Percentiles rank a stretch among this genome's conserved stretches.
Conservation (phyloP, 2,113 vertebrate species). For the Nycticorax nycticorax region DNA sequence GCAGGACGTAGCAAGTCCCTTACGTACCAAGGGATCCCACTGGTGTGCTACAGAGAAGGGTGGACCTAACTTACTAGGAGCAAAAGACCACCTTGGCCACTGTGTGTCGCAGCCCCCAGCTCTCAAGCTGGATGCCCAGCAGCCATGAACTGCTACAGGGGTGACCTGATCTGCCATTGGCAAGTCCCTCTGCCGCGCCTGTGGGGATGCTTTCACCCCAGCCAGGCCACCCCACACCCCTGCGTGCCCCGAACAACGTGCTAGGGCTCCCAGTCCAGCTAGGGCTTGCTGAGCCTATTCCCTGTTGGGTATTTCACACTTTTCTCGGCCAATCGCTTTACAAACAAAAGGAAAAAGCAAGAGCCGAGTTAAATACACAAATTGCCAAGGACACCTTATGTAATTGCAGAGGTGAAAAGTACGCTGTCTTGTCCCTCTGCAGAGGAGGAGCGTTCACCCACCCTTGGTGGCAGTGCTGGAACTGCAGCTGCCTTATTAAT, state of each 20-base stretch:
- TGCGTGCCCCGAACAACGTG: accelerated
- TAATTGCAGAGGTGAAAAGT: constrained; percentile 32
- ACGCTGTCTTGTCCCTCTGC: not conserved
- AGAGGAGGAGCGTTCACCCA: not conserved
- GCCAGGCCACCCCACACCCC: not conserved
- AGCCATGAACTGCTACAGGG: not conserved
- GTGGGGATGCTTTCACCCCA: accelerated
- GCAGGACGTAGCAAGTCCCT: not conserved
- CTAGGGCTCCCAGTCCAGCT: not conserved
- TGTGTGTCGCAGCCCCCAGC: accelerated
- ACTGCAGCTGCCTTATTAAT: not conserved
- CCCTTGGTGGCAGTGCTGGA: not conserved
- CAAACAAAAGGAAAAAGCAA: constrained; percentile 2
- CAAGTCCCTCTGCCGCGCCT: accelerated
- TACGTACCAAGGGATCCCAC: not conserved
- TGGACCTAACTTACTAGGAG: accelerated
- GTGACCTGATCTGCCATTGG: accelerated
- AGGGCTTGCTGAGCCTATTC: not conserved
- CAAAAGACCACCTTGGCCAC: not conserved
- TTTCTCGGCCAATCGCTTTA: not conserved
- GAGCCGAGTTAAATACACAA: not conserved
- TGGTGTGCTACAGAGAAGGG: not conserved
- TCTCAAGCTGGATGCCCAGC: not conserved
- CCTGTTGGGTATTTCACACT: not conserved
- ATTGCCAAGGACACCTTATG: not conserved